These are phyloP conservation scores for Rhinichthys osculus DNA, from an alignment of 2,797 vertebrate genomes.

Conservation along the genomic window DNA sequence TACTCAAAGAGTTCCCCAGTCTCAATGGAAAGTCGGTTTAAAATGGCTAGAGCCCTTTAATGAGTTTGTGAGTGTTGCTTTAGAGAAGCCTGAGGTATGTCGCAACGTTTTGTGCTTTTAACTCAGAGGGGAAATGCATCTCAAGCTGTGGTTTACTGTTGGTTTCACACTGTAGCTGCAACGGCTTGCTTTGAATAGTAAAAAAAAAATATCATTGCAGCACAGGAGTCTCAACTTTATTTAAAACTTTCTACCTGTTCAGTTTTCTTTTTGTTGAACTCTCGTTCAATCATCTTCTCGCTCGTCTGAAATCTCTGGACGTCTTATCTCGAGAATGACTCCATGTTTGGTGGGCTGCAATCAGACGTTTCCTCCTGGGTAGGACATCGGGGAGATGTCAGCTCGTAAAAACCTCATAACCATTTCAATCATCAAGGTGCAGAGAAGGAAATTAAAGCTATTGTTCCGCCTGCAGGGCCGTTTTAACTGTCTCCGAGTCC, in stretches of 20 bases:
- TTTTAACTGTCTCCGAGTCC: constrained; percentile 59
- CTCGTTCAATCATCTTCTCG: neutral
- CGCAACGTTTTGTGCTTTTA: constrained; percentile 63
- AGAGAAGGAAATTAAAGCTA: constrained; percentile 61
- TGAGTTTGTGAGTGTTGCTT: constrained; percentile 56
- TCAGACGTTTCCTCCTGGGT: constrained; percentile 51
- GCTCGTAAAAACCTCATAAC: constrained; percentile 59
- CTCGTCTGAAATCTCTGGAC: constrained; percentile 36
- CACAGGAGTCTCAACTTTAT: constrained; percentile 54
- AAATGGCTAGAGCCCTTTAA: constrained; percentile 38
- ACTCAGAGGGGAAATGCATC: constrained; percentile 68
- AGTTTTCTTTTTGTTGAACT: constrained; percentile 11
- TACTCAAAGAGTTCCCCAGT: neutral
- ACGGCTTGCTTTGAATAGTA: constrained; percentile 62
- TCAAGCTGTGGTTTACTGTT: constrained; percentile 72
- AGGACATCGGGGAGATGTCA: constrained; percentile 45
- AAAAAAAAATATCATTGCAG: constrained; percentile 63
- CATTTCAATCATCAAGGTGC: constrained; percentile 58
- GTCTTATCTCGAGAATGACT: constrained; percentile 28
- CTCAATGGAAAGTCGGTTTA: constrained; percentile 33
- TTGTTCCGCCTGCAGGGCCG: constrained; percentile 56
- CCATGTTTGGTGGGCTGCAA: constrained; percentile 34
- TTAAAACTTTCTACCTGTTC: constrained; percentile 38
- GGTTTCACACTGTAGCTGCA: constrained; percentile 68
- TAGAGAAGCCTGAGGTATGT: constrained; percentile 57